phyloP scores from a whole-genome alignment of 2,888 invertebrate genomes.

The Allolobophora icterica region DNA sequence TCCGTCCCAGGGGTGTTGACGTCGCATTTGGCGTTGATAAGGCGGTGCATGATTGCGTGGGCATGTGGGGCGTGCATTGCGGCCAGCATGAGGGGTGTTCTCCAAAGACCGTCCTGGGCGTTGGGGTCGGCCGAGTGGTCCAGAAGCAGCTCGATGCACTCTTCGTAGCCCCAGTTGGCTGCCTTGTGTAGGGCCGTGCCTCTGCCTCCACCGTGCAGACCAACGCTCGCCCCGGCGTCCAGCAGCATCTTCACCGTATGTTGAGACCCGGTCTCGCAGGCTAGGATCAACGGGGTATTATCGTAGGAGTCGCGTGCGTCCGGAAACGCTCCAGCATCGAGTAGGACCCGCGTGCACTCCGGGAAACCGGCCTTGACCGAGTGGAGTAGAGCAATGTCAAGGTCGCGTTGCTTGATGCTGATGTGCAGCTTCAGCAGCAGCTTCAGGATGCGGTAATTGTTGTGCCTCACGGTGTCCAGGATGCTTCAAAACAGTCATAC shows the following conservation, averaged over 20 bases:
- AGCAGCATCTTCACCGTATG: conserved; percentile 40
- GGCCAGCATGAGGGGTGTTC: conserved; percentile 46
- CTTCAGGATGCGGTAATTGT: conserved; percentile 44
- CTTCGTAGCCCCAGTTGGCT: conserved; percentile 46
- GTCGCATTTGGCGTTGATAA: conserved; percentile 40
- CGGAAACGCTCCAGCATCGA: conserved; percentile 42
- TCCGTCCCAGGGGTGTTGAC: conserved; percentile 43
- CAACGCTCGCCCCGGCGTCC: conserved; percentile 38
- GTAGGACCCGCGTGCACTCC: conserved; percentile 45
- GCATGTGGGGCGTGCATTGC: conserved; percentile 43
- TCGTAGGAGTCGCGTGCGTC: conserved; percentile 44
- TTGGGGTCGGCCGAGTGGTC: conserved; percentile 35
- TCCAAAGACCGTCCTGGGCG: conserved; percentile 43
- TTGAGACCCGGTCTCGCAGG: conserved; percentile 42
- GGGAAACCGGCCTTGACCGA: conserved; percentile 46
- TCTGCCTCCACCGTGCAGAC: conserved; percentile 24
- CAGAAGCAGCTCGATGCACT: conserved; percentile 42
- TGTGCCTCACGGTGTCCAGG: conserved; percentile 43
- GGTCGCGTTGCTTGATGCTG: conserved; percentile 43
- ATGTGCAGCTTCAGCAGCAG: conserved; percentile 43
- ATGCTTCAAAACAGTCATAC: conserved; percentile 37
- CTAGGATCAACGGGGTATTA: conserved; percentile 45
- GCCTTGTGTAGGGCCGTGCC: conserved; percentile 46
- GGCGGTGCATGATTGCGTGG: conserved; percentile 36
- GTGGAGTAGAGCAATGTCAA: conserved; percentile 45